phyloP scores from a whole-genome alignment of 1,140 invertebrate genomes.

The Euura saliciscinereae region DNA sequence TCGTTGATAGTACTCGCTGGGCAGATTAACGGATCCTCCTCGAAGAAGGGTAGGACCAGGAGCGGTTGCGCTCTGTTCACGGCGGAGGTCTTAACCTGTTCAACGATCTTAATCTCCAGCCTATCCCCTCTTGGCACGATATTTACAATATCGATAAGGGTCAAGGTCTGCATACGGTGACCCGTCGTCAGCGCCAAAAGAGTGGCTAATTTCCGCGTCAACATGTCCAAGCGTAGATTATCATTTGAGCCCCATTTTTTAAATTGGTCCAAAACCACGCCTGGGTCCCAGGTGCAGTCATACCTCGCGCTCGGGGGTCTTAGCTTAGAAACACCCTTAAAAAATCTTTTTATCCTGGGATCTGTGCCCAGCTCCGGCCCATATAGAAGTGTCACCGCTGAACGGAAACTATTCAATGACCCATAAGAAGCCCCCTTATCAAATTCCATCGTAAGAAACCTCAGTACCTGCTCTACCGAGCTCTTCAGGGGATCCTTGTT shows the following conservation, averaged over 20 bases:
- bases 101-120: slow-evolving; percentile 15
- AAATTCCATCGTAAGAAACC: slow-evolving; percentile 30
- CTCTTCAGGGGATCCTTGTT: slow-evolving; percentile 25
- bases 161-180: slow-evolving; percentile 19
- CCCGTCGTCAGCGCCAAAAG: slow-evolving; percentile 20
- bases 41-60: slow-evolving; percentile 15
- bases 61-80: slow-evolving; percentile 16
- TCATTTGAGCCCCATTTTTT: too few species aligned
- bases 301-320: slow-evolving; percentile 29
- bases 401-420: slow-evolving; percentile 25
- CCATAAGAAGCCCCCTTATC: slow-evolving; percentile 29
- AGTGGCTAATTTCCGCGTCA: slow-evolving; percentile 1
- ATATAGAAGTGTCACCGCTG: slow-evolving; percentile 27
- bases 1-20: too few species aligned
- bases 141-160: slow-evolving; percentile 20
- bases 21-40: slow-evolving; percentile 5
- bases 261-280: too few species aligned
- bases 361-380: slow-evolving; percentile 19
- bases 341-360: slow-evolving; percentile 20
- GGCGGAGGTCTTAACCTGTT: slow-evolving; percentile 22
- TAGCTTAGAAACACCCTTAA: slow-evolving; percentile 27
- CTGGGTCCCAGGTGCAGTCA: slow-evolving; percentile 30
- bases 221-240: too few species aligned
- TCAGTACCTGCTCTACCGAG: slow-evolving; percentile 20
- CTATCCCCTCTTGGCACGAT: neutral